Conservation (phyloP, 2,797 vertebrate species). For the Hypotaenidia okinawae region DNA sequence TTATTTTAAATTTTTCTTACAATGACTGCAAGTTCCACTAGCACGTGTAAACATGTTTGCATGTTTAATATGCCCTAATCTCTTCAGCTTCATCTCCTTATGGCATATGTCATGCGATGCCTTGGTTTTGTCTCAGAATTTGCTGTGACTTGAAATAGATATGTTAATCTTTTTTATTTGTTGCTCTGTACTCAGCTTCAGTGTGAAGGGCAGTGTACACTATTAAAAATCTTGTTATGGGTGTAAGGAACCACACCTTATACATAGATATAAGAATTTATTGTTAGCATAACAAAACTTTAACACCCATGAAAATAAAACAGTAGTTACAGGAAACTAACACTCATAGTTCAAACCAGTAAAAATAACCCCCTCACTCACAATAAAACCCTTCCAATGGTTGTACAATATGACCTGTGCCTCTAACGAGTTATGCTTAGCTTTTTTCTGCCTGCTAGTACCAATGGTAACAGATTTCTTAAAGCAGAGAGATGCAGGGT, state of each 20-base stretch:
- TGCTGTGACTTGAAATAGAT: neutral
- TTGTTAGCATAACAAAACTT: neutral
- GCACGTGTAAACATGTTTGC: neutral
- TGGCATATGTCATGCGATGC: neutral
- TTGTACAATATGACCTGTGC: neutral
- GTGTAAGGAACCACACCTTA: neutral
- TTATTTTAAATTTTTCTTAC: neutral
- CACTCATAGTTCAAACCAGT: neutral
- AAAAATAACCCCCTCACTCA: neutral
- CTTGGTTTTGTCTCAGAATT: neutral
- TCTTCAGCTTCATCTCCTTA: neutral
- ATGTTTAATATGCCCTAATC: neutral
- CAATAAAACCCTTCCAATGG: neutral
- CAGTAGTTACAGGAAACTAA: neutral
- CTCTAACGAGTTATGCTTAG: fast-evolving
- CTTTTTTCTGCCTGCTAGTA: neutral
- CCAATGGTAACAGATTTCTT: neutral
- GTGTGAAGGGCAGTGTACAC: neutral
- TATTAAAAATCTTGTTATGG: neutral
- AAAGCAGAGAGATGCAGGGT: neutral
- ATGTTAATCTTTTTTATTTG: neutral
- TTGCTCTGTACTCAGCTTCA: neutral
- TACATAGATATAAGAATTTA: neutral
- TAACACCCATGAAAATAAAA: neutral
- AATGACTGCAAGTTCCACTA: neutral